Evolutionary conservation across 1,140 invertebrate genomes (phyloP), one percentile per base, ranked within the genome.

Genomic region (Melanaphis sacchari): DNA sequence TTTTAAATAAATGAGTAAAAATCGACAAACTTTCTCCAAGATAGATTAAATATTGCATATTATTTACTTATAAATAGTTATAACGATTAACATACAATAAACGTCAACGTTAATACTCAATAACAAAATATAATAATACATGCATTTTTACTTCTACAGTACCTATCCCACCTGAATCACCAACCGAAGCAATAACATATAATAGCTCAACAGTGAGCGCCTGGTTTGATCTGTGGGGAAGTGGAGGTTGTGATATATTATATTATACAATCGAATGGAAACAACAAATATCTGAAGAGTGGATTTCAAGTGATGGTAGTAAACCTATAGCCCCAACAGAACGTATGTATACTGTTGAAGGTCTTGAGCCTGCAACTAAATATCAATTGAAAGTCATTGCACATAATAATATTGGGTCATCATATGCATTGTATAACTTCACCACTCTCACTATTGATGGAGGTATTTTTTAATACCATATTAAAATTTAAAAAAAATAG

Each of bases 331-430:
- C 97, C 94, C 96, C 97, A 38, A 97, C 96, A 4, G 97, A 98
- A 94, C 96, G 97, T 91, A 97, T 97, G 41, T 98, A 97, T 94
- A 97, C 97, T 93, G 96, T 98, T 81, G 96, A 96, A 59, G 98
- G 98, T 93, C 95, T 99, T 26, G 96, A 96, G 59, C 97, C 98
- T 0, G 97, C 97, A n/a, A 98, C 97, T 0, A 97, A 97, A 94
- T 99, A 99, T 95, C 97, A 97, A 94, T 96, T 99, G 52, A 96
- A 97, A 94, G 97, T 99, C 89, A 98, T 97, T 0, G 98, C 98
- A 1, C 97, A 98, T 95, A 99, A 99, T 95, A 98, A 98, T 95
- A 98, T 98, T 0, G 99, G 99, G 0, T 97, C 97, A 87, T 98
- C 98, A 1, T 97, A 97, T 81, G 97, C 97, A 0, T 96, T 98